Base-by-base conservation (phyloP, 2,113 vertebrate genomes). In the Forbesichthys agassizii region DNA sequence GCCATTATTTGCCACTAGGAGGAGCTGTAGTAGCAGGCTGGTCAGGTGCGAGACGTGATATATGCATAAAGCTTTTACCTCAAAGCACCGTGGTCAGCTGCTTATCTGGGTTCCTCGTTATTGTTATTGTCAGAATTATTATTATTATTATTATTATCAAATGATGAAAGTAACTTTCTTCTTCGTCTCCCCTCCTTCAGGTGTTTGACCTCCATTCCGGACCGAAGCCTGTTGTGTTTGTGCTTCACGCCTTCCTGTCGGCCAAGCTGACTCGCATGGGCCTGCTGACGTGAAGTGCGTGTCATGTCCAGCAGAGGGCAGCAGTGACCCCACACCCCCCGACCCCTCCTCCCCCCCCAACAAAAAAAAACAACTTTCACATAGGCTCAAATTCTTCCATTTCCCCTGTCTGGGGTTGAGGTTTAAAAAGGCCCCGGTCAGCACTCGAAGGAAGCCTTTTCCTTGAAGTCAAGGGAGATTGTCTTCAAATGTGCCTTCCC, bases 221-320 rank as follows among this genome's bases (percentile, higher is more conserved):
- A 71, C 97, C 97, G 3, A 99, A 99, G 90, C 98, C 98, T 0
- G 90, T 97, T 53, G 97, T 99, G 52, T 99, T 99, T 53, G 80
- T 99, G 69, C 92, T 99, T 68, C 98, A 99, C 90, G 97, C 98
- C 3, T 99, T 99, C 91, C 93, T 99, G 66, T 99, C 97, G 0
- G 96, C 98, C 84, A 99, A 99, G 91, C 96, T 99, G 83, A 96
- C 96, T 27, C 95, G 98, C 13, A 93, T 99, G 95, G 98, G 98
- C 73, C 91, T 99, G 72, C 93, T 98, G 80, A 96, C 93, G 7
- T 99, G 92, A 89, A 63, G 11, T 52, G 33, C 6, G 11, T 1
- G 57, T 20, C 54, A 0, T 18, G 53, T n/a, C 20, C 54, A 56
- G 54, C n/a, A 18, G 54, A 16, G n/a, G 20, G 20, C 54, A 13